Evolutionary conservation across 1,140 invertebrate genomes (phyloP), one percentile per base, ranked within the genome.

Genomic region (Nomia melanderi): DNA sequence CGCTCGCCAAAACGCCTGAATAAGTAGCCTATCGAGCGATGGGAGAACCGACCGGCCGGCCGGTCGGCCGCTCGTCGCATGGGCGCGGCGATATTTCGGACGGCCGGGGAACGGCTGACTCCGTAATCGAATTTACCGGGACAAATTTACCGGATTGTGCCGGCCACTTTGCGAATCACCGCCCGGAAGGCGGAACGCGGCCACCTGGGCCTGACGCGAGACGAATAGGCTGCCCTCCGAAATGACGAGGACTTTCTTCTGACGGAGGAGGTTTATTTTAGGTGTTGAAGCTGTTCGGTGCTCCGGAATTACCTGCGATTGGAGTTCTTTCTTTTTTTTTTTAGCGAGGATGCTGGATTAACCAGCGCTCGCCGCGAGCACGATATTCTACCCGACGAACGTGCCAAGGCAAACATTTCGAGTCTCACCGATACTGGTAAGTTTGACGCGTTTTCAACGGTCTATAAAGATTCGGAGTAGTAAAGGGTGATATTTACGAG

Each of bases 1-100:
- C 81, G 77, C 41, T 62, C 39, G 71, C 27, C 59, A 70, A 71
- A 71, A 71, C 41, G 74, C 66, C 56, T 77, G 74, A 62, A 71
- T 71, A 77, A 77, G 65, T 77, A 62, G 62, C 44, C 72, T 14
- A 47, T 50, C 44, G 65, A 25, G 50, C 36, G 50, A 75, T 41
- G 23, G 54, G 56, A 50, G 33, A 36, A 36, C 23, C 39, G n/a
- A 25, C 41, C 20, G 23, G 31, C 23, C 14, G 9, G 27, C 23
- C 29, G 29, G 9, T 0, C 33, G 25, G 39, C 5, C 33, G 29
- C 25, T n/a, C 14, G 25, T 9, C 7, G 14, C 0, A 25, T 12
- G 25, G 20, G 56, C 25, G 36, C 8, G 33, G 20, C 25, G 20
- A 7, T 2, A 25, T 8, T 31, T 8, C 50, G 47, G 50, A 53